A percentile compares a stretch with the other conserved stretches of the same genome.
These are phyloP conservation scores for Tetragonisca angustula DNA, from an alignment of 2,888 invertebrate species.

Conservation along the genomic window DNA sequence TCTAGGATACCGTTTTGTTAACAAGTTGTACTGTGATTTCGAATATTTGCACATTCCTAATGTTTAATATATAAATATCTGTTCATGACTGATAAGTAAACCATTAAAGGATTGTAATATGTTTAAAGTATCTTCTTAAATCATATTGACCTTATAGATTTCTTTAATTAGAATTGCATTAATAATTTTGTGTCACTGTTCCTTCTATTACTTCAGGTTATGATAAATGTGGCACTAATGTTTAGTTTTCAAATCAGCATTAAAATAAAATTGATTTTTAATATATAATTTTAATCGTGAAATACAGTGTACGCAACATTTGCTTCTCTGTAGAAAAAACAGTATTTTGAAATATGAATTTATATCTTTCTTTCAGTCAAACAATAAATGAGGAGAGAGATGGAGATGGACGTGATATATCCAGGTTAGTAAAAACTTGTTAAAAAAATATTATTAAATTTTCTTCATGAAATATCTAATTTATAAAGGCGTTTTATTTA, in stretches of 20 bases:
- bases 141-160: constrained; percentile 1
- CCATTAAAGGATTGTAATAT: neutral
- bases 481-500: neutral
- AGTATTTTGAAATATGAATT: constrained; percentile 38
- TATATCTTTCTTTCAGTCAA: constrained; percentile 85
- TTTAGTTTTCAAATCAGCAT: neutral
- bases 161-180: constrained; percentile 5
- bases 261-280: no score
- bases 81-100: neutral
- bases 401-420: constrained; percentile 85
- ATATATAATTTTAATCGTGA: constrained; percentile 5
- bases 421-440: constrained; percentile 83
- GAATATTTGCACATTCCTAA: neutral
- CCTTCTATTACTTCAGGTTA: neutral
- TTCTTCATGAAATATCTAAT: neutral
- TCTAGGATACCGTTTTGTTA: neutral
- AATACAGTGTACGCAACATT: constrained; percentile 13
- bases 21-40: neutral
- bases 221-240: constrained; percentile 2
- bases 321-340: neutral
- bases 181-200: neutral
- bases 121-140: neutral
- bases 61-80: neutral
- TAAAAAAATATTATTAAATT: neutral
- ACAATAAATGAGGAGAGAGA: constrained; percentile 89